A percentile compares a stretch with the other conserved stretches of the same genome.
phyloP scores from a whole-genome alignment of 2,888 invertebrate genomes.

The Ochropleura leucogaster region DNA sequence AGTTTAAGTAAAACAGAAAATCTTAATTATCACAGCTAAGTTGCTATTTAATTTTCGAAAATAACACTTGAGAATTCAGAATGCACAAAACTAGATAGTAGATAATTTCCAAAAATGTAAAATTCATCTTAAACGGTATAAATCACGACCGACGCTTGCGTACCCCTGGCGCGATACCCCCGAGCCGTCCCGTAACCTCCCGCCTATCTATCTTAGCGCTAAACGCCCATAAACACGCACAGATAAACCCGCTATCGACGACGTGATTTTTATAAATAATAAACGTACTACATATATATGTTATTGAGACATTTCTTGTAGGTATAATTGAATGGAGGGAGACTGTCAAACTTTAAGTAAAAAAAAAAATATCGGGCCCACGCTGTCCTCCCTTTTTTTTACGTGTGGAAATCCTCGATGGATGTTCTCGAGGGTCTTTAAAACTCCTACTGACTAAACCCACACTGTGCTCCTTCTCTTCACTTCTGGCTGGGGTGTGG shows the following conservation, averaged over 20 bases:
- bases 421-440: no score
- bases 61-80: not conserved
- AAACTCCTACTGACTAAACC: no score
- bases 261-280: constrained; percentile 63
- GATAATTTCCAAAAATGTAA: not conserved
- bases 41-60: not conserved
- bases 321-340: constrained; percentile 6
- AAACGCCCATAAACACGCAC: constrained; percentile 65
- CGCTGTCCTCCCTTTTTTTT: no score
- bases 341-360: no score
- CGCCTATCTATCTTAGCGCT: constrained; percentile 67
- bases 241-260: constrained; percentile 62
- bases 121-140: constrained; percentile 15
- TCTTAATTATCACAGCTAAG: not conserved
- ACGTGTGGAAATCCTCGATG: no score
- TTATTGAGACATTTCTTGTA: constrained; percentile 15
- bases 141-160: constrained; percentile 52
- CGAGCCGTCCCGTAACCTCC: constrained; percentile 70
- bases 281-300: not conserved
- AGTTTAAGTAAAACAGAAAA: not conserved
- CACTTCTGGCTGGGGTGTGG: no score
- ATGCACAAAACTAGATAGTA: not conserved
- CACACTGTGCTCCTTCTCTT: no score
- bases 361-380: not conserved
- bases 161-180: constrained; percentile 69